phyloP scores from a whole-genome alignment of 1,140 invertebrate species.

The Teleopsis dalmanni region DNA sequence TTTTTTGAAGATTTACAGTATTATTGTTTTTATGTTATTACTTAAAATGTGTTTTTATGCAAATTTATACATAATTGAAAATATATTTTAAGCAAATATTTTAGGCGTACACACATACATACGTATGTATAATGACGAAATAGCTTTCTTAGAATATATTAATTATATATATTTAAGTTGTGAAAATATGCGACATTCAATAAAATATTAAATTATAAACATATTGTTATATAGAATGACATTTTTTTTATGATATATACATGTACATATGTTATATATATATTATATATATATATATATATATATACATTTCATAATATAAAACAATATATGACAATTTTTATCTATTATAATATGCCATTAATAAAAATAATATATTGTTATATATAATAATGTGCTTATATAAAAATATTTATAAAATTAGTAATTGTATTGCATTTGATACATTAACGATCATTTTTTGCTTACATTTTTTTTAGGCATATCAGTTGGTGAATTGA shows the following conservation, averaged over 20 bases:
- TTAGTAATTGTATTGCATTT: not conserved
- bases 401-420: not conserved
- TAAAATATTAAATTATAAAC: no score
- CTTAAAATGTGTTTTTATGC: not conserved
- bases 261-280: not conserved
- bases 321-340: no score
- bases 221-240: no score
- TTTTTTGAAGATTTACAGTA: not conserved
- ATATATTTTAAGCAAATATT: not conserved
- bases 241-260: not conserved
- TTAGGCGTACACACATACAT: not conserved
- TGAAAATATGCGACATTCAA: no score
- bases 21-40: not conserved
- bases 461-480: no score
- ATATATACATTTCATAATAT: no score
- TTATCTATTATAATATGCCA: no score
- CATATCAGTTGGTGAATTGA: no score
- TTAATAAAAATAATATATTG: not conserved
- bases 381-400: not conserved
- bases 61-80: not conserved
- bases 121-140: not conserved
- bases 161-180: no score
- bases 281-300: not conserved
- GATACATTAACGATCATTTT: no score
- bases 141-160: no score